Conservation (phyloP, 1,140 invertebrate species). For the Hyphantria cunea region DNA sequence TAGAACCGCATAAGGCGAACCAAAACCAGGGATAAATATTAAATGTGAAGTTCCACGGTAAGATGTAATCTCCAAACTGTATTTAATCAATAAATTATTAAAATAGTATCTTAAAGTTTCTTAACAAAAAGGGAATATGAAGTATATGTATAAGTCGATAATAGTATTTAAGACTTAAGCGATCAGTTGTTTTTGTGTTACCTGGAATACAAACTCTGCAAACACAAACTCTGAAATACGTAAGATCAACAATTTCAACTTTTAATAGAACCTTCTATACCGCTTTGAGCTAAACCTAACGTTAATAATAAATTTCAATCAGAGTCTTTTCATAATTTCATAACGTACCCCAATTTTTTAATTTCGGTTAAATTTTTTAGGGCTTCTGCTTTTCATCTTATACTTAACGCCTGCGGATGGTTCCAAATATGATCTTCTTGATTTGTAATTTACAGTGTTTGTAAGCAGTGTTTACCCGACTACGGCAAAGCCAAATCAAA, state of each 20-base stretch:
- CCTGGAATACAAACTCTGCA: constrained; percentile 17
- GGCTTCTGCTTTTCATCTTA: background rate
- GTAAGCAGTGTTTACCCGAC: no score
- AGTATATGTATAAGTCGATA: background rate
- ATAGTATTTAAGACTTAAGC: constrained; percentile 1
- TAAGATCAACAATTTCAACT: constrained; percentile 18
- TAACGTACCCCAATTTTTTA: background rate
- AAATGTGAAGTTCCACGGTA: no score
- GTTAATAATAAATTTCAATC: constrained; percentile 5
- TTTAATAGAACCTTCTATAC: constrained; percentile 1
- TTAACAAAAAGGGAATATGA: no score
- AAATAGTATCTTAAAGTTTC: no score
- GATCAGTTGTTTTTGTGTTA: constrained; percentile 13
- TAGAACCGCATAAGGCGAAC: no score
- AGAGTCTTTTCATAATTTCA: background rate
- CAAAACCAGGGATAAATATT: no score
- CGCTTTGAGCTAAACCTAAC: constrained; percentile 3
- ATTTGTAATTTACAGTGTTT: no score
- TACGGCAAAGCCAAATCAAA: no score
- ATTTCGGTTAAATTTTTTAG: background rate
- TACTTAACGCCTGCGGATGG: no score
- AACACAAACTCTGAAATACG: background rate
- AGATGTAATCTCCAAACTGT: no score
- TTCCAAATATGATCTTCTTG: no score
- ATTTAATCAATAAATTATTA: no score